These are phyloP conservation scores for Acyrthosiphon pisum DNA, from an alignment of 1,140 invertebrate species.

Conservation along the genomic window DNA sequence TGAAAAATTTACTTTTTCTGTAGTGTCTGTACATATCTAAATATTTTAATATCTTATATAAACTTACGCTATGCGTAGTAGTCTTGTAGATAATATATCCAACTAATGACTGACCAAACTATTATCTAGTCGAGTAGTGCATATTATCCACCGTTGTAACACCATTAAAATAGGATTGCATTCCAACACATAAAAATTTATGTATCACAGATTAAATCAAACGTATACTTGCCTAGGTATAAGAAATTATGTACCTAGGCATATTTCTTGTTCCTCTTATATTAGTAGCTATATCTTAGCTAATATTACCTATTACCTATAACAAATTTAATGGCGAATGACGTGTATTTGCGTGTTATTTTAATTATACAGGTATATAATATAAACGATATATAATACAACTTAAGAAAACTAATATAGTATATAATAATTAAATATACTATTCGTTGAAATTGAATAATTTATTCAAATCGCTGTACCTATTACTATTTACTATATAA, in stretches of 20 bases:
- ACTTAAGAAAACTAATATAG: neutral
- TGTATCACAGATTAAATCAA: neutral
- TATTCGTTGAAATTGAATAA: neutral
- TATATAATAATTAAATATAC: neutral
- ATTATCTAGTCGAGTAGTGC: neutral
- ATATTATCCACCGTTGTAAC: neutral
- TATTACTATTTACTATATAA: neutral
- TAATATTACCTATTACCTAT: neutral
- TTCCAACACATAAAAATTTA: neutral
- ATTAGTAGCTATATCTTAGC: neutral
- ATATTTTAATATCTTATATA: neutral
- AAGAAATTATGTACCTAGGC: too few species aligned
- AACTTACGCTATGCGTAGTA: neutral
- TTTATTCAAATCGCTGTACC: neutral
- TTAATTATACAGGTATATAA: neutral
- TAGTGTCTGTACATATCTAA: neutral
- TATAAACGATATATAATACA: neutral
- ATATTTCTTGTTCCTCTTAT: neutral
- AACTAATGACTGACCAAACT: neutral
- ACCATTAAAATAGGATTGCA: neutral
- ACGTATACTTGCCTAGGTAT: too few species aligned
- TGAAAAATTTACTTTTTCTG: neutral
- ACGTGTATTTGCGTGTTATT: neutral
- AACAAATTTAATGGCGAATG: neutral
- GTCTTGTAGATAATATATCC: neutral